A percentile compares a stretch with the other conserved stretches of the same genome.
Conservation (phyloP, 2,888 invertebrate species). For the Nymphalis polychloros region DNA sequence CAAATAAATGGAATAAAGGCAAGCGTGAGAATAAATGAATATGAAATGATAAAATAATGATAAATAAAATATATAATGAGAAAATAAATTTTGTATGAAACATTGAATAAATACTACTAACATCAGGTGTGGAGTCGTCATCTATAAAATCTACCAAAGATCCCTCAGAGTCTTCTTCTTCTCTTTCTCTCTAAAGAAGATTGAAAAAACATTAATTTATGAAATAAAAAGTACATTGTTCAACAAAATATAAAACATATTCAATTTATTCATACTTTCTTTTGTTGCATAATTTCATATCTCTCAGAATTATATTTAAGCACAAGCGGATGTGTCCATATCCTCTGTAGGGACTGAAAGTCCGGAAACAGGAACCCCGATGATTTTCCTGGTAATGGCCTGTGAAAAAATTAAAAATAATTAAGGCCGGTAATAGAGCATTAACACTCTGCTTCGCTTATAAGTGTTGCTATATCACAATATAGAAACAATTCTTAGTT, state of each 20-base stretch:
- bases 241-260: not conserved
- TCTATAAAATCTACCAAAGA: constrained; percentile 89
- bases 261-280: constrained; percentile 62
- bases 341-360: constrained; percentile 88
- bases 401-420: constrained; percentile 40
- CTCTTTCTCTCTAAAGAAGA: constrained; percentile 71
- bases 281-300: constrained; percentile 78
- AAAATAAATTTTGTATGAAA: not conserved
- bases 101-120: constrained; percentile 41
- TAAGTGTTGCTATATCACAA: too few species aligned
- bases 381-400: constrained; percentile 74
- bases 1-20: too few species aligned
- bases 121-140: constrained; percentile 77
- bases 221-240: not conserved
- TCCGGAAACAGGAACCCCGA: constrained; percentile 86
- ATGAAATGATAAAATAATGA: not conserved
- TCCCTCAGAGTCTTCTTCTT: constrained; percentile 85
- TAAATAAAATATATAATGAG: too few species aligned
- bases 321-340: constrained; percentile 92
- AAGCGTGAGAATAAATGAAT: not conserved
- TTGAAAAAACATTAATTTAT: constrained; percentile 8
- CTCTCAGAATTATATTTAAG: constrained; percentile 85
- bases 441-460: too few species aligned
- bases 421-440: too few species aligned
- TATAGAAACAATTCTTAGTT: too few species aligned